Conservation (phyloP, 2,888 invertebrate species). For the Poecilobothrus nobilitatus region DNA sequence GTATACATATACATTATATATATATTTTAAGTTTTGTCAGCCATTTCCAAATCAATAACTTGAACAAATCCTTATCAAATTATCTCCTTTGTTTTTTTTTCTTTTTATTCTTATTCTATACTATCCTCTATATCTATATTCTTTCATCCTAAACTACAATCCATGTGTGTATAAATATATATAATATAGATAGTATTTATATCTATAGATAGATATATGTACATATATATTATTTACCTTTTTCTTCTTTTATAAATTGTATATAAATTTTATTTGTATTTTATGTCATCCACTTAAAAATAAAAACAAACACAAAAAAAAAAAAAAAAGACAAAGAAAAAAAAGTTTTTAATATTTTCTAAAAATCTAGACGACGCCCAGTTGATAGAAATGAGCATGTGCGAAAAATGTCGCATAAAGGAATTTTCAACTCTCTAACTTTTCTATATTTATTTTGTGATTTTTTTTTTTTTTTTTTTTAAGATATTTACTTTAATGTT, state of each 20-base stretch:
- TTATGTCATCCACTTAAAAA: conserved; percentile 3
- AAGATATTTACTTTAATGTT: too few species aligned
- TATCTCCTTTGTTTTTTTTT: background rate
- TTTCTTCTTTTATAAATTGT: too few species aligned
- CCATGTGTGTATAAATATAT: too few species aligned
- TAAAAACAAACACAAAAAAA: background rate
- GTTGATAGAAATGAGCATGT: conserved; percentile 3
- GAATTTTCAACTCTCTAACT: background rate
- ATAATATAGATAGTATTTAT: too few species aligned
- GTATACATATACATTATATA: too few species aligned
- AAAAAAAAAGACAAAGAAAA: background rate
- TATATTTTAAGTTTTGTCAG: background rate
- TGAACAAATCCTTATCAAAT: background rate
- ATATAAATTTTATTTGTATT: background rate
- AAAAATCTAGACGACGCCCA: conserved; percentile 3
- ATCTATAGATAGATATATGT: too few species aligned
- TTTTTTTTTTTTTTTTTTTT: too few species aligned
- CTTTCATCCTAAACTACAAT: too few species aligned
- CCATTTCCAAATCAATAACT: conserved; percentile 6
- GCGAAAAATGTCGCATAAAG: conserved; percentile 6
- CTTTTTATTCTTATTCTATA: background rate
- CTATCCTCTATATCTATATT: background rate
- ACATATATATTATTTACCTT: too few species aligned
- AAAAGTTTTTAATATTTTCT: background rate
- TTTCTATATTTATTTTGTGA: too few species aligned